Evolutionary conservation across 2,797 vertebrate genomes (phyloP).

Genomic region (Cossypha caffra): DNA sequence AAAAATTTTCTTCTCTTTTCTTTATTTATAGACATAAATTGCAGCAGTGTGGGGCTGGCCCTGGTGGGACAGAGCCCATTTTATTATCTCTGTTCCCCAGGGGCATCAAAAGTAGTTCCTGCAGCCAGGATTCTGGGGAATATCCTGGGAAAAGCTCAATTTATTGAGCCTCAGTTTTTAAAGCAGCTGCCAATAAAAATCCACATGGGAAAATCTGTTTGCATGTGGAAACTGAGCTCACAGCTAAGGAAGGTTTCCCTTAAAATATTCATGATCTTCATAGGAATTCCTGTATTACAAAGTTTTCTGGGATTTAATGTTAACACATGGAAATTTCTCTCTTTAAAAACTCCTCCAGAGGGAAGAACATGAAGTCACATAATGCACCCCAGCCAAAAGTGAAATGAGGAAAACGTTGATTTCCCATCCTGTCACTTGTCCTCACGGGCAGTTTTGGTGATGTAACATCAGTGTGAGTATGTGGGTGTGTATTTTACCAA

Average conservation of each 20-base stretch:
- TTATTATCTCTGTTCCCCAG: neutral
- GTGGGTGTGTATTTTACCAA: neutral
- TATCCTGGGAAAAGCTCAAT: neutral
- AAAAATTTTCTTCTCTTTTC: neutral
- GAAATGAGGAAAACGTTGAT: neutral
- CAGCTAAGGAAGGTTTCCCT: neutral
- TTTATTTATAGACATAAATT: neutral
- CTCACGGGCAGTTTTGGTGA: neutral
- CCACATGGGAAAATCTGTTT: neutral
- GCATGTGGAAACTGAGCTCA: neutral
- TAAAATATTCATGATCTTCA: neutral
- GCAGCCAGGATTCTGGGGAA: neutral
- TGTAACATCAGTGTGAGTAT: accelerated
- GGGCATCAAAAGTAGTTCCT: neutral
- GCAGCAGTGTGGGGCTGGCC: neutral
- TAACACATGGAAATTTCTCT: neutral
- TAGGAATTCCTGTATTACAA: neutral
- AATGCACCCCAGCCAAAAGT: neutral
- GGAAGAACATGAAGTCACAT: neutral
- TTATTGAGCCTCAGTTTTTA: neutral
- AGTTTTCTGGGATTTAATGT: neutral
- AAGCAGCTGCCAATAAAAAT: neutral
- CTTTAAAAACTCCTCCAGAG: neutral
- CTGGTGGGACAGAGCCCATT: neutral
- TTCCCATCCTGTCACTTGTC: neutral